Percentiles rank a stretch among this genome's conserved stretches.
These are phyloP conservation scores for Chionodraco myersi DNA, from an alignment of 2,113 vertebrate species.

Conservation along the genomic window DNA sequence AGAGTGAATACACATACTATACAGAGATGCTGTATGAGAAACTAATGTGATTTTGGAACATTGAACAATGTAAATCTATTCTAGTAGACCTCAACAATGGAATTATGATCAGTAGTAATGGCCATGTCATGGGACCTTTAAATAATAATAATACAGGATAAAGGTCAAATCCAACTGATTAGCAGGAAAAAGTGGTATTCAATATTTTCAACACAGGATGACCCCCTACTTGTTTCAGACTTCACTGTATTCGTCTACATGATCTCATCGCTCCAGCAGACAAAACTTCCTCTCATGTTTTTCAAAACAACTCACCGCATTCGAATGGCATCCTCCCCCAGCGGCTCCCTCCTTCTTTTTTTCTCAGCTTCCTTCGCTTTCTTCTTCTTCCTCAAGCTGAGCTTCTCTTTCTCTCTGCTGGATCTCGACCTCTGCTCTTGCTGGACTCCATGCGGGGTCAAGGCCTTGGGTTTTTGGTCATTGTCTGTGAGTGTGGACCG, in stretches of 20 bases:
- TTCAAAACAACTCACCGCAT: slow-evolving; percentile 83
- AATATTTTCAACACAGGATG: slow-evolving; percentile 4
- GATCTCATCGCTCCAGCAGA: slow-evolving; percentile 31
- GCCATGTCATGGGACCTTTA: too few relatives aligned
- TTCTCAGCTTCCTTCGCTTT: slow-evolving; percentile 83
- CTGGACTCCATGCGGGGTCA: slow-evolving; percentile 53
- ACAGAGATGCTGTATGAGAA: too few relatives aligned
- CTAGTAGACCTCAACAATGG: too few relatives aligned
- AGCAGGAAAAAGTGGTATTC: background rate
- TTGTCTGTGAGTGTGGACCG: slow-evolving; percentile 55
- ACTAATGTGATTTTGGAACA: too few relatives aligned
- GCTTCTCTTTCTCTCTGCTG: slow-evolving; percentile 75
- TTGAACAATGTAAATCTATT: too few relatives aligned
- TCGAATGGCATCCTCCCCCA: slow-evolving; percentile 90
- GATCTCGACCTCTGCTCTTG: slow-evolving; percentile 61
- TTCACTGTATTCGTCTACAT: slow-evolving; percentile 1
- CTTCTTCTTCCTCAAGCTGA: slow-evolving; percentile 80
- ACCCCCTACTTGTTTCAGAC: background rate
- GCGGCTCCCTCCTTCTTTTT: slow-evolving; percentile 86
- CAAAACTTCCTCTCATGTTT: slow-evolving; percentile 36
- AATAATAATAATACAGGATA: background rate
- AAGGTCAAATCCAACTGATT: background rate
- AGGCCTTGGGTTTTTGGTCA: slow-evolving; percentile 60
- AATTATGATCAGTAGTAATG: too few relatives aligned
- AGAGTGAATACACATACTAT: too few relatives aligned